These are phyloP conservation scores for Arnoldichthys spilopterus DNA, from an alignment of 2,797 vertebrate genomes.

Conservation along the genomic window DNA sequence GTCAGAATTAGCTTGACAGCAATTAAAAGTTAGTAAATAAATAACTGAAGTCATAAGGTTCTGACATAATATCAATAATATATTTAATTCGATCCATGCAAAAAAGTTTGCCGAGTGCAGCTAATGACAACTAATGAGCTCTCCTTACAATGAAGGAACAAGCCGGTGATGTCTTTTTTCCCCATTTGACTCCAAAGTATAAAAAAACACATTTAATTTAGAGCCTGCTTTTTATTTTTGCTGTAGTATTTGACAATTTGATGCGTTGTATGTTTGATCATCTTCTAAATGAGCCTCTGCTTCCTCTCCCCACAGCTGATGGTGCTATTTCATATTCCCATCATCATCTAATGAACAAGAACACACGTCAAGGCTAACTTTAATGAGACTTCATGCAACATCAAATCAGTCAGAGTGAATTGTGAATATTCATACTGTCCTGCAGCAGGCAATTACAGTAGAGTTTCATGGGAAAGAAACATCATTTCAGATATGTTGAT, in stretches of 20 bases:
- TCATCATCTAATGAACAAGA: conserved; percentile 33
- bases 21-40: too few species aligned
- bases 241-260: not conserved
- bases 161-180: not conserved
- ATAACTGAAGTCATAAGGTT: not conserved
- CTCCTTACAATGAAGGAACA: not conserved
- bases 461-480: conserved; percentile 6
- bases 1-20: too few species aligned
- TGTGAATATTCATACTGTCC: conserved; percentile 29
- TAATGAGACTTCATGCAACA: conserved; percentile 33
- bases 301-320: conserved; percentile 1
- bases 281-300: conserved; percentile 6
- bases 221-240: not conserved
- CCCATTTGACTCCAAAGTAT: too few species aligned
- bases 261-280: conserved; percentile 14
- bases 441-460: conserved; percentile 40
- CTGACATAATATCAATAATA: not conserved
- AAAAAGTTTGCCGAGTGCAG: not conserved
- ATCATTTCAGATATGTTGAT: conserved; percentile 19
- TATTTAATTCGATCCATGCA: not conserved
- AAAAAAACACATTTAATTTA: not conserved
- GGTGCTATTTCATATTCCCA: conserved; percentile 6
- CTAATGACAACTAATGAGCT: conserved; percentile 7
- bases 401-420: conserved; percentile 31
- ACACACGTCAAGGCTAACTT: conserved; percentile 21